Percentiles rank a stretch among this genome's conserved stretches.
These are phyloP conservation scores for Chlamydotis undulata DNA, from an alignment of 2,113 vertebrate genomes.

Conservation along the genomic window DNA sequence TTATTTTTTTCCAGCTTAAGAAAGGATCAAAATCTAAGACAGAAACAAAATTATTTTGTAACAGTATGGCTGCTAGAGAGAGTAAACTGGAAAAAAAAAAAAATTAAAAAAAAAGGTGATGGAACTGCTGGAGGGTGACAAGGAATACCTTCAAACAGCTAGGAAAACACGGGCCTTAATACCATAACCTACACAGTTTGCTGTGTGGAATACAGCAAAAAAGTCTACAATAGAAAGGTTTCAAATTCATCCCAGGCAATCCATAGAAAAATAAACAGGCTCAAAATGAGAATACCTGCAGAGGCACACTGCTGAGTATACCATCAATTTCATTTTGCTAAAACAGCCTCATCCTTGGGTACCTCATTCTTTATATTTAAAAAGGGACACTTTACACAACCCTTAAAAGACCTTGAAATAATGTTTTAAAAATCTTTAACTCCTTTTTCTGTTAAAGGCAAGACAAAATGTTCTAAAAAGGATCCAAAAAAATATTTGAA, in stretches of 20 bases:
- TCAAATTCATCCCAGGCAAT: background rate
- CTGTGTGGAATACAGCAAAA: background rate
- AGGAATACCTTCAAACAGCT: background rate
- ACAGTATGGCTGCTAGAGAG: background rate
- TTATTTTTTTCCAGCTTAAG: background rate
- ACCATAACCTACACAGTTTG: background rate
- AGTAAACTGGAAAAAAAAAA: background rate
- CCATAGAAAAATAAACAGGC: background rate
- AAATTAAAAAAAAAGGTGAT: background rate
- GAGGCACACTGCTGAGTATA: background rate
- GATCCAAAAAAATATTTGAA: background rate
- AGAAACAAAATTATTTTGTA: background rate
- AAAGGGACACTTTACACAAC: background rate
- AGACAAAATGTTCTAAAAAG: background rate
- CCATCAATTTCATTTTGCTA: background rate
- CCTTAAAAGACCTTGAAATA: background rate
- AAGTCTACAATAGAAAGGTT: background rate
- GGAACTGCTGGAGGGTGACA: background rate
- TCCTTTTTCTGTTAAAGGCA: background rate
- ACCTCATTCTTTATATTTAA: background rate
- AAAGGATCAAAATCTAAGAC: background rate
- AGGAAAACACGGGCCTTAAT: background rate
- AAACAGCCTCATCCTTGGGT: background rate
- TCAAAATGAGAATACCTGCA: background rate
- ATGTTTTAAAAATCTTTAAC: background rate